These are phyloP conservation scores for Neosilurus hyrtlii DNA, from an alignment of 2,797 vertebrate genomes.

Conservation along the genomic window DNA sequence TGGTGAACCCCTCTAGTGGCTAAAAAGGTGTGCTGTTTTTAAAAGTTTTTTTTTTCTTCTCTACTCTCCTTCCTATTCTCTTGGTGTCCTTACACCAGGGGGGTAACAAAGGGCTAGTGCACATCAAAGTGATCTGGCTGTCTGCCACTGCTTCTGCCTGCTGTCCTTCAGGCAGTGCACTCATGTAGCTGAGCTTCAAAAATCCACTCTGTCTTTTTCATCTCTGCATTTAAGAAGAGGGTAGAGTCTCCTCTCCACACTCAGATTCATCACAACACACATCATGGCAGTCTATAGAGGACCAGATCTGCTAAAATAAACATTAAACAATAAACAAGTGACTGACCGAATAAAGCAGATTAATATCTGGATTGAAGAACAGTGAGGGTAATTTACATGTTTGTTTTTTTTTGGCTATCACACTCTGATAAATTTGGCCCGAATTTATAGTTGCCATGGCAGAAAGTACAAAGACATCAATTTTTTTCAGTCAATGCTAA, in stretches of 20 bases:
- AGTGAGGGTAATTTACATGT: neutral
- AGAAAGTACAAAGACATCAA: neutral
- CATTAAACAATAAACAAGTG: neutral
- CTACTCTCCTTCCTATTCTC: constrained; percentile 43
- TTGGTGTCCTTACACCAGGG: constrained; percentile 65
- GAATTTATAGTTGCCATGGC: constrained; percentile 8
- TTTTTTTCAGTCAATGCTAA: neutral
- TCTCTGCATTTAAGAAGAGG: constrained; percentile 32
- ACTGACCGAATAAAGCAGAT: neutral
- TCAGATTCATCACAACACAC: constrained; percentile 1
- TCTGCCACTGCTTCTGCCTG: constrained; percentile 59
- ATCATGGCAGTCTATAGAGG: neutral
- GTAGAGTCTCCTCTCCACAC: neutral
- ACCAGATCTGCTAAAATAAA: neutral
- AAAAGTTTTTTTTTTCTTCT: constrained; percentile 15
- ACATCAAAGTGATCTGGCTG: constrained; percentile 73
- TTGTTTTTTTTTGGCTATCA: neutral
- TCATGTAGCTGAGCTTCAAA: constrained; percentile 31
- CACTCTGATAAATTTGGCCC: neutral
- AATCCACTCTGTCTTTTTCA: constrained; percentile 17
- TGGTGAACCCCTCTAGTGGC: constrained; percentile 19
- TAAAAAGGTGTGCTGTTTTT: constrained; percentile 13
- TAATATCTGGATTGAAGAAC: neutral
- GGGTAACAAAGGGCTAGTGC: constrained; percentile 69
- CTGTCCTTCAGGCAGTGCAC: constrained; percentile 63